A percentile compares a stretch with the other conserved stretches of the same genome.
These are phyloP conservation scores for Cariama cristata DNA, from an alignment of 2,113 vertebrate genomes.

Conservation along the genomic window DNA sequence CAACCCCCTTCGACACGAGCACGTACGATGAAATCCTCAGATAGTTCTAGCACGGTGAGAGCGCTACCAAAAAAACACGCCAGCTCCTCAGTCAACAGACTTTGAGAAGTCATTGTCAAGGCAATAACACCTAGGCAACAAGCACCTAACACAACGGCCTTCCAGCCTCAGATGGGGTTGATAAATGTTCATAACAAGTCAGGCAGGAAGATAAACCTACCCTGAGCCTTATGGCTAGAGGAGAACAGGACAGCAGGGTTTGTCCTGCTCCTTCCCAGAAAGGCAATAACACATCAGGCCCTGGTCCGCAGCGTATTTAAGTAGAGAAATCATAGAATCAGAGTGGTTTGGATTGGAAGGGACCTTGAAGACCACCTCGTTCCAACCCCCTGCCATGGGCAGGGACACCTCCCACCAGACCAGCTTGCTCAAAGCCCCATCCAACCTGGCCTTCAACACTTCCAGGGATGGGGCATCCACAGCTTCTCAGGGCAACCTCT, in stretches of 20 bases:
- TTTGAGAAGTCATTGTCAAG: not conserved
- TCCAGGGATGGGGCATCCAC: not conserved
- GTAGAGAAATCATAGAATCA: not conserved
- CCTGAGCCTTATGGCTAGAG: not conserved
- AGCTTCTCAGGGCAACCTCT: not conserved
- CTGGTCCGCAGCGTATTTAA: not conserved
- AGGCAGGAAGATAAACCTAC: not conserved
- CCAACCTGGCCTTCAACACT: not conserved
- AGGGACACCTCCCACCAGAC: not conserved
- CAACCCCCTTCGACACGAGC: not conserved
- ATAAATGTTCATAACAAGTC: not conserved
- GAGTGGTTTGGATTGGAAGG: not conserved
- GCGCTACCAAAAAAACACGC: not conserved
- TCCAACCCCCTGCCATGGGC: not conserved
- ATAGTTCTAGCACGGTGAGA: rapidly evolving
- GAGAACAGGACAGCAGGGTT: not conserved
- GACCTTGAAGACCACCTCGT: not conserved
- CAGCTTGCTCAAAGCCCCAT: not conserved
- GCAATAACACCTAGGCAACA: not conserved
- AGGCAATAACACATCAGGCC: not conserved
- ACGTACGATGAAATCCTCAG: not conserved
- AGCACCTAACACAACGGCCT: not conserved
- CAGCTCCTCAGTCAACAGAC: not conserved
- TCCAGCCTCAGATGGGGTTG: not conserved
- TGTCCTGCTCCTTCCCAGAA: not conserved